These are phyloP conservation scores for Alces alces DNA, from an alignment of 2,113 vertebrate genomes.

Conservation along the genomic window DNA sequence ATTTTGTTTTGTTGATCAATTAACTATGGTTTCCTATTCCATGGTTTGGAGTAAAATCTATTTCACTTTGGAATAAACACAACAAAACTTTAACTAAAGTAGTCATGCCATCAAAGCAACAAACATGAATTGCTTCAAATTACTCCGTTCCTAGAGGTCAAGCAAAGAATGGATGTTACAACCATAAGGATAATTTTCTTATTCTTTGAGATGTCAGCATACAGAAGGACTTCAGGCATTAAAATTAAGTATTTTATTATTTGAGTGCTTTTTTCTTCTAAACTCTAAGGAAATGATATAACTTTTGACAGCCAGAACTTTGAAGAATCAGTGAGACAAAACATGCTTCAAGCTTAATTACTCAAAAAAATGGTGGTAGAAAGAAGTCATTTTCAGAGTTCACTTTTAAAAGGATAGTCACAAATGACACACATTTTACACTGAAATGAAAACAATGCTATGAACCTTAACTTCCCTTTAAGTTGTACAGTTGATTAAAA, in stretches of 20 bases:
- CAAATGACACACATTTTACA: constrained; percentile 9
- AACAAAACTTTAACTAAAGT: background rate
- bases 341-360: constrained; percentile 54
- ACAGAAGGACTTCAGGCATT: background rate
- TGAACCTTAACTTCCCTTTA: background rate
- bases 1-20: background rate
- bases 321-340: constrained; percentile 48
- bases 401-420: background rate
- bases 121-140: background rate
- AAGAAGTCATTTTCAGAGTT: constrained; percentile 7
- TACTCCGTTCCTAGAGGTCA: background rate
- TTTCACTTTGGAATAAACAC: constrained; percentile 14
- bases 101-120: background rate
- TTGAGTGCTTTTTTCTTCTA: background rate
- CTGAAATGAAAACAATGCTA: constrained; percentile 6
- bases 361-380: background rate
- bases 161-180: background rate
- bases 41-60: constrained; percentile 23
- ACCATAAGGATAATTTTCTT: background rate
- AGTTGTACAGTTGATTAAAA: background rate
- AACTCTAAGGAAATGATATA: background rate
- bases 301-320: background rate
- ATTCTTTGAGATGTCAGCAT: background rate
- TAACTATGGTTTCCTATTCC: background rate
- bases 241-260: constrained; percentile 39